Percentiles rank a stretch among this genome's conserved stretches.
Evolutionary conservation across 2,797 vertebrate genomes (phyloP).

Genomic region (Paramormyrops hopkinsi): DNA sequence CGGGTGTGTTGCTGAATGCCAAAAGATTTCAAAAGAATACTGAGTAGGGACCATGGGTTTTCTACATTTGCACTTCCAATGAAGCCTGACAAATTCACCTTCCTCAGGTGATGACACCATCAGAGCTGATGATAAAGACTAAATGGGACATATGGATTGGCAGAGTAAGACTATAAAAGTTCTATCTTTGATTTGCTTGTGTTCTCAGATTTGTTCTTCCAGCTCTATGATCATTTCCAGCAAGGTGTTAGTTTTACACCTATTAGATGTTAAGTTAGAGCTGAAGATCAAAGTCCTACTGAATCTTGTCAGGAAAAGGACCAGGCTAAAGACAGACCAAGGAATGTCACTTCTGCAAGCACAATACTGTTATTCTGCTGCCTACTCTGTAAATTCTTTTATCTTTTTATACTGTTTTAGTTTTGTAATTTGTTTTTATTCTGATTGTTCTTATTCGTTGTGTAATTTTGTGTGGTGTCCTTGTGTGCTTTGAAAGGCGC

Average conservation of each 20-base stretch:
- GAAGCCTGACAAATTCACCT: background rate
- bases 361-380: background rate
- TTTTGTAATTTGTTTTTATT: background rate
- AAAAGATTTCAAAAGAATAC: background rate
- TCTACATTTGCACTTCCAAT: background rate
- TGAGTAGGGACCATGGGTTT: background rate
- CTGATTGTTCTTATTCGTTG: background rate
- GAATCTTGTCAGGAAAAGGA: background rate
- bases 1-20: background rate
- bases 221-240: background rate
- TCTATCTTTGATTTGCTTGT: background rate
- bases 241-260: background rate
- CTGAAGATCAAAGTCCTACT: background rate
- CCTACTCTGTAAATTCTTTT: too few species aligned
- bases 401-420: background rate
- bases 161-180: background rate
- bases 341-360: background rate
- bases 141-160: background rate
- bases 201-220: background rate
- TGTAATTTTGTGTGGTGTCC: background rate
- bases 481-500: background rate
- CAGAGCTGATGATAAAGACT: background rate
- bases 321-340: background rate
- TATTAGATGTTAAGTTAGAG: background rate
- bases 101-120: background rate